A percentile compares a stretch with the other conserved stretches of the same genome.
Conservation (phyloP, 2,797 vertebrate genomes). For the Cuculus canorus region DNA sequence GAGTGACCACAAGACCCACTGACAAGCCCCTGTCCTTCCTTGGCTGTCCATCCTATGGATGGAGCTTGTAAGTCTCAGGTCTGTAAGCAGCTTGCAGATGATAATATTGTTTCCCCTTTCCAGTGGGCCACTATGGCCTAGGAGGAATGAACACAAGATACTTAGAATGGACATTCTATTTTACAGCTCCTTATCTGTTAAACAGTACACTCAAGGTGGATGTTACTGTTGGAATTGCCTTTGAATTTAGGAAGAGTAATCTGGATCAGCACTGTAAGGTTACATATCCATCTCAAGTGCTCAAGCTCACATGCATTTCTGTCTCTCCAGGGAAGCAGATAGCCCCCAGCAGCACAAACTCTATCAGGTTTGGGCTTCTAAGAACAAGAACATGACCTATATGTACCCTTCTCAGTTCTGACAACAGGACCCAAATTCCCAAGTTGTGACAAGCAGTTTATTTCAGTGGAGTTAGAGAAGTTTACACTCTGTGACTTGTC, state of each 20-base stretch:
- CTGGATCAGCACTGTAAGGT: neutral
- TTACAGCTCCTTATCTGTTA: neutral
- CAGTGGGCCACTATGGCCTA: neutral
- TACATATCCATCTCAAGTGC: neutral
- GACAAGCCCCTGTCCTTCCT: neutral
- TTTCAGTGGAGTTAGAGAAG: neutral
- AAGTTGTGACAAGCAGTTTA: neutral
- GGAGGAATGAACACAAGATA: neutral
- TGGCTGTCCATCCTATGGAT: neutral
- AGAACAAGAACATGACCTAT: neutral
- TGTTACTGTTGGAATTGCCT: neutral
- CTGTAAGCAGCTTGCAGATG: neutral
- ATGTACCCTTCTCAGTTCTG: neutral
- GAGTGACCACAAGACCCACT: neutral
- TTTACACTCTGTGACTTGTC: neutral
- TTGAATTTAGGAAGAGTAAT: neutral
- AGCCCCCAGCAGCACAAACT: neutral
- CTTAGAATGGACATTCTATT: neutral
- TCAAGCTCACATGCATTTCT: fast-evolving
- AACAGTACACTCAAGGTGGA: neutral
- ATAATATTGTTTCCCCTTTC: neutral
- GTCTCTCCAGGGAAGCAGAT: neutral
- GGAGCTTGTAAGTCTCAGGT: neutral
- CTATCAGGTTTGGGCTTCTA: neutral
- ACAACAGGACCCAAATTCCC: neutral